Conservation (phyloP, 2,113 vertebrate species). For the Scomber colias region DNA sequence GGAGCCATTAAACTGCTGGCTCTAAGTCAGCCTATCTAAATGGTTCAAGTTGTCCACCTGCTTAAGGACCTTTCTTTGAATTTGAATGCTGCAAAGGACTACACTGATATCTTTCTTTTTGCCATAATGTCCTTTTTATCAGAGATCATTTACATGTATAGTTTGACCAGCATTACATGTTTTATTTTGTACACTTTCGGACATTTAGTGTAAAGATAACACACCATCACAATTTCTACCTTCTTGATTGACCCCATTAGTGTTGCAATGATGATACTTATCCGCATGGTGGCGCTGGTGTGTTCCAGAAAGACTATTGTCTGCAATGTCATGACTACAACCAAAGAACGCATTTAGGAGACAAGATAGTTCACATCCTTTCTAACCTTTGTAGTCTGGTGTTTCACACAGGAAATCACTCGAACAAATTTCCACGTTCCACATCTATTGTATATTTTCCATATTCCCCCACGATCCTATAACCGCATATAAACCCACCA, state of each 20-base stretch:
- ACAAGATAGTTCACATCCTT: slow-evolving; percentile 32
- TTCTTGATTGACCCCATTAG: no score
- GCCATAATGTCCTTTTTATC: no score
- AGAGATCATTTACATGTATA: no score
- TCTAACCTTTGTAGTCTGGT: background rate
- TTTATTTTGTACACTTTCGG: background rate
- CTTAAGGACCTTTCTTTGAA: background rate
- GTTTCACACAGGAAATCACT: background rate
- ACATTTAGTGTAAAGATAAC: no score
- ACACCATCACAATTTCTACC: no score
- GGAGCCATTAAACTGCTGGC: no score
- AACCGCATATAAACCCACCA: background rate
- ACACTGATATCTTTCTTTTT: no score
- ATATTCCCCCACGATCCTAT: background rate
- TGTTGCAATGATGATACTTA: background rate
- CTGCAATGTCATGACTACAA: slow-evolving; percentile 9
- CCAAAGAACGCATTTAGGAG: background rate
- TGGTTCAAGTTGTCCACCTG: no score
- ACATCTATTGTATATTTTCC: background rate
- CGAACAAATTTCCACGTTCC: no score
- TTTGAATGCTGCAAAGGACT: no score
- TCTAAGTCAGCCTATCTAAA: no score
- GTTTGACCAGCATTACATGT: background rate
- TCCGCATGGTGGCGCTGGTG: slow-evolving; percentile 37
- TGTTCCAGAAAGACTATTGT: background rate